Conservation (phyloP, 2,888 invertebrate genomes). For the Chalcosyrphus nemorum region DNA sequence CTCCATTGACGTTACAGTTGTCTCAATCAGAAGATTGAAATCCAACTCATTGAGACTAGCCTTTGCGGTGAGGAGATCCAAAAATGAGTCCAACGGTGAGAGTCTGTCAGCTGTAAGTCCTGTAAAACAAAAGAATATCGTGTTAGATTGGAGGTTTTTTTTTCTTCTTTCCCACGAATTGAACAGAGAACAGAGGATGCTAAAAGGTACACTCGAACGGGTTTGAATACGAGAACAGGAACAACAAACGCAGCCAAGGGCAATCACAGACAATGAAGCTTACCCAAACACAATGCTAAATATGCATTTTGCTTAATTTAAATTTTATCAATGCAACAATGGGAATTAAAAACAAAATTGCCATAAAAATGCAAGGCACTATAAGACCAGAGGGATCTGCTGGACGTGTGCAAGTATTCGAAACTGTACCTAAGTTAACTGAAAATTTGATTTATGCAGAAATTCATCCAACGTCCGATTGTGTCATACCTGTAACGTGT, state of each 20-base stretch:
- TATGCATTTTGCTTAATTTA: constrained; percentile 1
- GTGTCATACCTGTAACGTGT: constrained; percentile 57
- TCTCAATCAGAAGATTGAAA: constrained; percentile 92
- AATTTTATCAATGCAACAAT: constrained; percentile 47
- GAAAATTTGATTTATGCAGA: constrained; percentile 17
- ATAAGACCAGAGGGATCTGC: constrained; percentile 9
- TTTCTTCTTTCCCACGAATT: neutral
- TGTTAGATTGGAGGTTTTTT: neutral
- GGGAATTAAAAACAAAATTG: constrained; percentile 50
- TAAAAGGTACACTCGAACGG: neutral
- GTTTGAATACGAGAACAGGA: neutral
- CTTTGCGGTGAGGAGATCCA: constrained; percentile 92
- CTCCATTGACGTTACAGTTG: constrained; percentile 84
- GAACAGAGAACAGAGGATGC: neutral
- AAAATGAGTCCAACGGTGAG: constrained; percentile 92
- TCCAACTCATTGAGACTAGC: constrained; percentile 93
- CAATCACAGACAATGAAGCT: constrained; percentile 30
- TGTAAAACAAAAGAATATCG: constrained; percentile 78
- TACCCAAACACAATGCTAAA: constrained; percentile 37
- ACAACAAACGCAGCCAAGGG: neutral
- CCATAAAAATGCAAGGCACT: constrained; percentile 27
- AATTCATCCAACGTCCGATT: no score
- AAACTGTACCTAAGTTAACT: constrained; percentile 36
- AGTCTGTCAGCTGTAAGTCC: constrained; percentile 88
- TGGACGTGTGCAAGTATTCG: neutral